Evolutionary conservation across 2,888 invertebrate genomes (phyloP).

Genomic region (Mythimna loreyi): DNA sequence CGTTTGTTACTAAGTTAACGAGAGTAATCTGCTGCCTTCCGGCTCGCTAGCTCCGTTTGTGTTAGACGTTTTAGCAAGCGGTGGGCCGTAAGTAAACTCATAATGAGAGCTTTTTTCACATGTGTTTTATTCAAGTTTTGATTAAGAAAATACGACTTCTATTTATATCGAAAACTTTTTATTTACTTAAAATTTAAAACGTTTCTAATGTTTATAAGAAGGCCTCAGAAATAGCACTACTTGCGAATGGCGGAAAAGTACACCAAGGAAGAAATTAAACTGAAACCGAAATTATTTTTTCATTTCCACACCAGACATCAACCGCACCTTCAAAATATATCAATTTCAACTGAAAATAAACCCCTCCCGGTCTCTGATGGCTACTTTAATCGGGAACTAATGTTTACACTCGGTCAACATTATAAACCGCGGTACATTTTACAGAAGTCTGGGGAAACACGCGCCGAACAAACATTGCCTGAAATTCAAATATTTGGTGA

Average conservation of each 20-base stretch:
- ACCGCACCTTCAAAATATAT: constrained; percentile 17
- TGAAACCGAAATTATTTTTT: constrained; percentile 16
- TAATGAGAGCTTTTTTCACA: neutral
- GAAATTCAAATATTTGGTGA: constrained; percentile 15
- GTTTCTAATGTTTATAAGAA: neutral
- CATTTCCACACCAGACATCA: constrained; percentile 1
- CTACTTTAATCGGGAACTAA: constrained; percentile 17
- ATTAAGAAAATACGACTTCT: neutral
- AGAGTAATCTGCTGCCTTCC: constrained; percentile 13
- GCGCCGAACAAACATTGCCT: constrained; percentile 14
- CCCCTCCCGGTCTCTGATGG: constrained; percentile 16
- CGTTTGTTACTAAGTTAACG: constrained; percentile 18
- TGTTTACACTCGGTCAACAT: constrained; percentile 46
- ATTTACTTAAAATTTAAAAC: constrained; percentile 16
- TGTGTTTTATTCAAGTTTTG: neutral
- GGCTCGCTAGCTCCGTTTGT: neutral
- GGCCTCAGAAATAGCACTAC: constrained; percentile 1
- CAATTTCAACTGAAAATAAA: constrained; percentile 26
- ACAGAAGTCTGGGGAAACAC: constrained; percentile 37
- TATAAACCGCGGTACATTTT: constrained; percentile 35
- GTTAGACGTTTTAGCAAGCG: neutral
- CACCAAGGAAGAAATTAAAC: constrained; percentile 7
- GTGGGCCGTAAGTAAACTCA: neutral
- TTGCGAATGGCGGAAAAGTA: constrained; percentile 3
- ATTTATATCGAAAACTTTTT: neutral